These are phyloP conservation scores for Rhynchonycteris naso DNA, from an alignment of 2,797 vertebrate genomes.

Conservation along the genomic window DNA sequence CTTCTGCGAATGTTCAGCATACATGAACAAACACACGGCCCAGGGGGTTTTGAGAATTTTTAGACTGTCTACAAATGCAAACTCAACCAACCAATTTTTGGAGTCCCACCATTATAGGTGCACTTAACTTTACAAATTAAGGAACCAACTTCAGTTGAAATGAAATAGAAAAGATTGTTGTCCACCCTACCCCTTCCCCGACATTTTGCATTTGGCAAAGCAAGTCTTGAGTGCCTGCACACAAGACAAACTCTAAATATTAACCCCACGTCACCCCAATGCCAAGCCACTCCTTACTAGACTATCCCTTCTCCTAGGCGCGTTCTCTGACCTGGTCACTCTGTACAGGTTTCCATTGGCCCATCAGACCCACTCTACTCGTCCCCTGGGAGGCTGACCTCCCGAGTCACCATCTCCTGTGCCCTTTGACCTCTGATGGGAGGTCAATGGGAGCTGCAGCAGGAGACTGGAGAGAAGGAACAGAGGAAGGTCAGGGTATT, in stretches of 20 bases:
- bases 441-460: background rate
- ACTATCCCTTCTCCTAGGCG: background rate
- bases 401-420: background rate
- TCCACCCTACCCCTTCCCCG: background rate
- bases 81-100: background rate
- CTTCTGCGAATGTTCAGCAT: background rate
- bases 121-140: background rate
- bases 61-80: background rate
- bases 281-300: background rate
- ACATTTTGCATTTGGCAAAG: background rate
- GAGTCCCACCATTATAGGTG: background rate
- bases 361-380: background rate
- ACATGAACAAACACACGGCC: background rate
- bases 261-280: background rate
- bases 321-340: background rate
- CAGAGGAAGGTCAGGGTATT: background rate
- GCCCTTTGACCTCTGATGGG: background rate
- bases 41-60: background rate
- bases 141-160: background rate
- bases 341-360: background rate
- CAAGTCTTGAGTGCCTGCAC: background rate
- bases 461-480: background rate
- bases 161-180: background rate
- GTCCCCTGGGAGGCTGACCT: background rate
- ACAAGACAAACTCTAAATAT: background rate